Evolutionary conservation across 2,888 invertebrate species (phyloP), one percentile per base, ranked within the genome.

Genomic region (Homarus gammarus): DNA sequence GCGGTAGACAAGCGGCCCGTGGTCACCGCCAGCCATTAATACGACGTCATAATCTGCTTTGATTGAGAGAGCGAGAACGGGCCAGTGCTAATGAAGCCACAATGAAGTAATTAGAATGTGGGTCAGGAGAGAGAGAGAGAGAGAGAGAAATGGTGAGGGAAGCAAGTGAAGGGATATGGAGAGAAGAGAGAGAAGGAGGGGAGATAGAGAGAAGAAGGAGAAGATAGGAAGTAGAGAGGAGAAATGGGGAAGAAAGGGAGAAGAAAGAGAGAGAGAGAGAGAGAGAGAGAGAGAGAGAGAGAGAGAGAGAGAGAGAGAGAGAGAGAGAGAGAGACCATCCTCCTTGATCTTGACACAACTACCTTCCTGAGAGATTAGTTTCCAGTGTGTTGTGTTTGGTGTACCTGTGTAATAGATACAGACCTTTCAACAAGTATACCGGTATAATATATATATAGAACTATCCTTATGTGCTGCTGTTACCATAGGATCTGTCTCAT

Each of bases 41-140:
- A 78, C 78, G 36, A 51, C 86, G 78, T 78, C 86, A 86, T 86
- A 86, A 86, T 78, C 86, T 86, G 86, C 86, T 86, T 86, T 86
- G 86, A 86, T 70, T 79, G 79, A 70, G 86, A 40, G 33, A 85
- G 79, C 86, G 79, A 70, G 86, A 79, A 51, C 31, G 31, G 36
- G n/a, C 49, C 51, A 70, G n/a, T 72, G 64, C 33, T 86, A 86
- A 86, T 86, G 79, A 79, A 86, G 70, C 78, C 79, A 68, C 86
- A 79, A 70, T 86, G 86, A 86, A 72, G 85, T 75, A 86, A 86
- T 79, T 78, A 79, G 68, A 49, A 86, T 38, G 70, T n/a, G 70
- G 61, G 33, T 33, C 22, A 49, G 56, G 56, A 70, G 51, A 86
- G 68, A 6, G 27, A 49, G 38, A 78, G 68, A 70, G 64, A 64